These are phyloP conservation scores for Prionace glauca DNA, from an alignment of 2,797 vertebrate species.

Conservation along the genomic window DNA sequence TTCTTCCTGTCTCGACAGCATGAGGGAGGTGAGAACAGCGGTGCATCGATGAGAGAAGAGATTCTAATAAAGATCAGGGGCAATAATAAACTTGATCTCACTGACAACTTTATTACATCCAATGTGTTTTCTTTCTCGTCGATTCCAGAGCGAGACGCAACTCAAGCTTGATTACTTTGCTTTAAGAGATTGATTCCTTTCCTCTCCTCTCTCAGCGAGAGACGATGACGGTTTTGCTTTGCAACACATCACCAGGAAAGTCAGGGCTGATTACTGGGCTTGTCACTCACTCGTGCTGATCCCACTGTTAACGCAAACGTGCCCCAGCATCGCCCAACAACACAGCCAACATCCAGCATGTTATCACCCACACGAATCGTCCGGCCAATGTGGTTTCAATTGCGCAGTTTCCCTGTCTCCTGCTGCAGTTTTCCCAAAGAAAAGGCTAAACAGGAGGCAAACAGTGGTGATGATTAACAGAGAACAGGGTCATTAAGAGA, in stretches of 20 bases:
- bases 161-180: constrained; percentile 9
- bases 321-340: background rate
- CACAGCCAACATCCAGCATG: background rate
- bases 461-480: too few species aligned
- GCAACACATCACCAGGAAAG: background rate
- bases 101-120: background rate
- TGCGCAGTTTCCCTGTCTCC: background rate
- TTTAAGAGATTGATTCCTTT: background rate
- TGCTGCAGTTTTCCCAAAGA: too few species aligned
- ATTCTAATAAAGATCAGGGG: background rate
- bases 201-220: background rate
- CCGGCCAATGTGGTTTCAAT: too few species aligned
- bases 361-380: background rate
- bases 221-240: background rate
- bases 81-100: background rate
- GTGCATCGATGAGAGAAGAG: background rate
- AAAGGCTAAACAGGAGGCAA: background rate
- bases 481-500: background rate
- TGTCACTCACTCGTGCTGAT: background rate
- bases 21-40: background rate
- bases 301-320: background rate
- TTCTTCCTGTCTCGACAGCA: background rate
- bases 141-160: background rate
- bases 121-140: background rate
- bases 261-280: background rate